Base-by-base conservation (phyloP, 2,113 vertebrate species). In the Gracilinanus agilis region DNA sequence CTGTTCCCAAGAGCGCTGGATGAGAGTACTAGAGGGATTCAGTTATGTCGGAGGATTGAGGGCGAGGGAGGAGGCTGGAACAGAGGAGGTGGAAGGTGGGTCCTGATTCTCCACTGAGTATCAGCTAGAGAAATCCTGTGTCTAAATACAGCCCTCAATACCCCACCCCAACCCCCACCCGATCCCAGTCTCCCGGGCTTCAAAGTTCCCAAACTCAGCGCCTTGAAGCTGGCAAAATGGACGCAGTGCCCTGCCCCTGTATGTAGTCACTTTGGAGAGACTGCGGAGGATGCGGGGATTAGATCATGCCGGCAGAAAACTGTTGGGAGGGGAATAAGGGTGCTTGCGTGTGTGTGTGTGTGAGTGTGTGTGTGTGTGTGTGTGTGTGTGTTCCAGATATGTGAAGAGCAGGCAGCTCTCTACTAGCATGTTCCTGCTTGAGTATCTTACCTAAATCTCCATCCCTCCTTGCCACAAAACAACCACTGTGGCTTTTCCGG, bases 121-220 rank as follows among this genome's bases (percentile, higher is more conserved):
- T 6, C 88, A 95, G 97, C 83, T 92, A 96, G 93, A 96, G 96
- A 96, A 96, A 96, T 98, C 95, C 95, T 96, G 95, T 89, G 91
- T 91, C 29, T 93, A 96, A 96, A 97, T 96, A 55, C n/a, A 93
- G 97, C 94, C 92, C 89, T 94, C 90, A 89, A 91, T 95, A 94
- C n/a, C 94, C 89, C 67, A 90, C 44, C 44, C 89, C 89, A 44
- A 44, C 89, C 89, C 44, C 24, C 40, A 44, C 95, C 91, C 92
- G 49, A 53, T 54, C 91, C 49, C 44, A 91, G 61, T n/a, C 92
- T 96, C 29, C 0, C 90, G 89, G 96, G 95, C 98, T 93, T 90
- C 96, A 95, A 98, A 99, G 98, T 98, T 98, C 96, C 95, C 96
- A 96, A 98, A 98, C 97, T 98, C 88, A 0, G 34, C 56, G 96